Evolutionary conservation across 2,113 vertebrate genomes (phyloP).

Genomic region (Argyrosomus japonicus): DNA sequence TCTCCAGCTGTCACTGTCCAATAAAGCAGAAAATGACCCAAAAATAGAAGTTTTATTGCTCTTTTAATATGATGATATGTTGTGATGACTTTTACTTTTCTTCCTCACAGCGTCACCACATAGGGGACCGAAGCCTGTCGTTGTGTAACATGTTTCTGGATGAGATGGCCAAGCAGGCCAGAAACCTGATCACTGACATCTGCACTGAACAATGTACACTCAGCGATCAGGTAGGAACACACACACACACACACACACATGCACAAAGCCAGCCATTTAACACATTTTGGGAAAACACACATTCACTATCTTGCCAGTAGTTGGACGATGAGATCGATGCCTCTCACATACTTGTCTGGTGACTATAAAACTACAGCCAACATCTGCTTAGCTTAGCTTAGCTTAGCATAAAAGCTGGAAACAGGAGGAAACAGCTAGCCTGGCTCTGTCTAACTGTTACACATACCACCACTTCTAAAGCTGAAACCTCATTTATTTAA

Average conservation of each 20-base stretch:
- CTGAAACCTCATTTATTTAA: neutral
- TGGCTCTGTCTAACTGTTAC: neutral
- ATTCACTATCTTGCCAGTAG: neutral
- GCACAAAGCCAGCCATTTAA: neutral
- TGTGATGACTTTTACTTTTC: neutral
- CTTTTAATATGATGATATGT: too few relatives aligned
- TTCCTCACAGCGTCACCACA: slow-evolving; percentile 91
- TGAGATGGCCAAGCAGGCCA: slow-evolving; percentile 98
- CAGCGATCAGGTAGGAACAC: slow-evolving; percentile 92
- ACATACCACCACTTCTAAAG: neutral
- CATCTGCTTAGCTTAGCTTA: neutral
- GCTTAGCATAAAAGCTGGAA: neutral
- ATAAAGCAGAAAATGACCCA: too few relatives aligned
- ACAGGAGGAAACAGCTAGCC: neutral
- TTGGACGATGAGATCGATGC: neutral
- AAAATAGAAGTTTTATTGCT: too few relatives aligned
- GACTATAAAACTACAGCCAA: neutral
- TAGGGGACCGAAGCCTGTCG: slow-evolving; percentile 97
- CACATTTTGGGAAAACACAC: neutral
- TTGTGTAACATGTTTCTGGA: slow-evolving; percentile 99
- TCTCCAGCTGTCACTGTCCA: too few relatives aligned
- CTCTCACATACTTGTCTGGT: neutral
- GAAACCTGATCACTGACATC: slow-evolving; percentile 99
- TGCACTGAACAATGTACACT: slow-evolving; percentile 98
- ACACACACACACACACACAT: slow-evolving; percentile 21